Conservation (phyloP, 2,888 invertebrate species). For the Leptopilina myrica region DNA sequence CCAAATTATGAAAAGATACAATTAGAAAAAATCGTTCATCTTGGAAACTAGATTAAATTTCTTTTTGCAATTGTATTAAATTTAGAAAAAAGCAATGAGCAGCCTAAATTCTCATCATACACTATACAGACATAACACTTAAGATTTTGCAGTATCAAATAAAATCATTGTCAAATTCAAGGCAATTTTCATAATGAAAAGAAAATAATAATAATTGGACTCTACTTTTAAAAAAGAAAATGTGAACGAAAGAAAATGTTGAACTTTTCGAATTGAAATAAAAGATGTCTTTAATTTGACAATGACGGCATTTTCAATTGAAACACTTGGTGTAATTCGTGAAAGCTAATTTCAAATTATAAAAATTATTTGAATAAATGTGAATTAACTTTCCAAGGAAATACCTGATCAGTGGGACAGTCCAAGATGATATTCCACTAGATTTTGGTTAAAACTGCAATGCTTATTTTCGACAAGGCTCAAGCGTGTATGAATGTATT, state of each 20-base stretch:
- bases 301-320: background rate
- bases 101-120: slow-evolving; percentile 64
- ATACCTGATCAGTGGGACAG: slow-evolving; percentile 30
- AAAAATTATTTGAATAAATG: slow-evolving; percentile 3
- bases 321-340: slow-evolving; percentile 28
- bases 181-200: background rate
- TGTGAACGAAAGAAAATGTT: too few species aligned
- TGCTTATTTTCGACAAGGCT: slow-evolving; percentile 34
- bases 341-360: slow-evolving; percentile 4
- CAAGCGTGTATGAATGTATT: slow-evolving; percentile 60
- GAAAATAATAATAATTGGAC: too few species aligned
- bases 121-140: slow-evolving; percentile 45
- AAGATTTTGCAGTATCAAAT: slow-evolving; percentile 18
- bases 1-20: background rate
- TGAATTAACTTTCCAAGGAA: slow-evolving; percentile 16
- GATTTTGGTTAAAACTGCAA: slow-evolving; percentile 35
- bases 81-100: slow-evolving; percentile 58
- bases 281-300: too few species aligned
- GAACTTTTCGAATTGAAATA: too few species aligned
- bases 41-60: background rate
- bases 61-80: slow-evolving; percentile 11
- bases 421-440: slow-evolving; percentile 33
- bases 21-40: background rate
- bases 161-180: slow-evolving; percentile 37
- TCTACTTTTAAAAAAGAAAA: too few species aligned